These are phyloP conservation scores for Lymantria dispar DNA, from an alignment of 2,888 invertebrate species.

Conservation along the genomic window DNA sequence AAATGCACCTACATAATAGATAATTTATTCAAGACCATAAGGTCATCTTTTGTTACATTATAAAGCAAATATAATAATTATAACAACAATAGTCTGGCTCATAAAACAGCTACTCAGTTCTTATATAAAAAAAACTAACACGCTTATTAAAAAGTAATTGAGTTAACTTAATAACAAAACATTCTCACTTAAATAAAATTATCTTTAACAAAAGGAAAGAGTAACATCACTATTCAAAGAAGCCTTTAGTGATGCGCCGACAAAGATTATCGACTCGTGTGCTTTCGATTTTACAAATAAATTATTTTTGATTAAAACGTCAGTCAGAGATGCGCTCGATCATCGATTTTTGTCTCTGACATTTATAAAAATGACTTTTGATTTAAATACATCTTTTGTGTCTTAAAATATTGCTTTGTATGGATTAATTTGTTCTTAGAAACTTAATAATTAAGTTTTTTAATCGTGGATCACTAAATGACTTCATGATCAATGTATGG, in stretches of 20 bases:
- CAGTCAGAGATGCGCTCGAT: slow-evolving; percentile 45
- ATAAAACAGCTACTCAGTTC: background rate
- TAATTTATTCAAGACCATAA: background rate
- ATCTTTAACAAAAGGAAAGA: slow-evolving; percentile 42
- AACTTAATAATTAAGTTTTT: slow-evolving; percentile 3
- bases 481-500: background rate
- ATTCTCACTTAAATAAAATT: slow-evolving; percentile 44
- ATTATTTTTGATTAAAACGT: slow-evolving; percentile 64
- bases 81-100: background rate
- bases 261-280: slow-evolving; percentile 47
- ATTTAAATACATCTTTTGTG: slow-evolving; percentile 4
- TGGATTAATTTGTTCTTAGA: slow-evolving; percentile 7
- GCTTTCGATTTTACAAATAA: slow-evolving; percentile 52
- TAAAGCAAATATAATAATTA: background rate
- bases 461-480: background rate
- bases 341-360: slow-evolving; percentile 11
- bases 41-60: background rate
- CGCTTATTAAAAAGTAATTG: slow-evolving; percentile 48
- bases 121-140: slow-evolving; percentile 30
- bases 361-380: slow-evolving; percentile 8
- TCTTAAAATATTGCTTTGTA: slow-evolving; percentile 5
- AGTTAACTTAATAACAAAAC: slow-evolving; percentile 38
- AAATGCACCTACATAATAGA: background rate
- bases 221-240: slow-evolving; percentile 52
- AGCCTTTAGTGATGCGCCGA: slow-evolving; percentile 46